Evolutionary conservation across 2,113 vertebrate species (phyloP).

Genomic region (Carlito syrichta): DNA sequence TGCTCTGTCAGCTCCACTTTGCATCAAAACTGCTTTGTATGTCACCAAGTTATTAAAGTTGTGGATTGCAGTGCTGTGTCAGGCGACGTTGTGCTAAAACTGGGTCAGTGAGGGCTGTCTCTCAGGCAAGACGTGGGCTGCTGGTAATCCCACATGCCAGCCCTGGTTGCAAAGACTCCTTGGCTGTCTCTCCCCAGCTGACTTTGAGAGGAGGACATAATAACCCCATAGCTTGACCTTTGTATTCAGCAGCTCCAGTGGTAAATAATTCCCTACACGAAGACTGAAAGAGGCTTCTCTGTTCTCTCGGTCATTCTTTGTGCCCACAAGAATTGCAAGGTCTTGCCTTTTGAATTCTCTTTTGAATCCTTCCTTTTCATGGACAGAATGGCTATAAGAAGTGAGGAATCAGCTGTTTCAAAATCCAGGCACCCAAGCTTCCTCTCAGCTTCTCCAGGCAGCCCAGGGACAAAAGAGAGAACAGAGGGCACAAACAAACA

Average conservation of each 20-base stretch:
- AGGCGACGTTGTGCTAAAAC: slow-evolving; percentile 69
- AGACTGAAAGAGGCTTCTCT: slow-evolving; percentile 68
- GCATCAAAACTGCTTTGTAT: slow-evolving; percentile 83
- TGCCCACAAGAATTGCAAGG: slow-evolving; percentile 29
- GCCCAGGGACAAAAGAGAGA: background rate
- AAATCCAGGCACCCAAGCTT: background rate
- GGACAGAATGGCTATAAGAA: slow-evolving; percentile 19
- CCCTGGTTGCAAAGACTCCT: slow-evolving; percentile 47
- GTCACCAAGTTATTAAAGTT: slow-evolving; percentile 84
- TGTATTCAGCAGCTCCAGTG: slow-evolving; percentile 72
- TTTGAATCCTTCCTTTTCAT: slow-evolving; percentile 52
- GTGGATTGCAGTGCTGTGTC: slow-evolving; percentile 65
- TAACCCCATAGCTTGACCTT: slow-evolving; percentile 44
- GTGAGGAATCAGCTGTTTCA: slow-evolving; percentile 34
- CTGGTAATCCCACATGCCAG: background rate
- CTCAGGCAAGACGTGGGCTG: slow-evolving; percentile 59
- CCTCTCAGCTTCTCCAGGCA: background rate
- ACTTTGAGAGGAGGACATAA: slow-evolving; percentile 60
- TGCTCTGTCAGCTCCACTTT: slow-evolving; percentile 84
- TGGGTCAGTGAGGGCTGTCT: slow-evolving; percentile 77
- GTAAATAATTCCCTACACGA: slow-evolving; percentile 72
- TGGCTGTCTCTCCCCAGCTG: slow-evolving; percentile 49
- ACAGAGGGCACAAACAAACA: background rate
- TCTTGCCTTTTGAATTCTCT: slow-evolving; percentile 59
- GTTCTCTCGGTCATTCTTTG: slow-evolving; percentile 38